phyloP scores from a whole-genome alignment of 2,113 vertebrate species.

The Tylochromis polylepis region DNA sequence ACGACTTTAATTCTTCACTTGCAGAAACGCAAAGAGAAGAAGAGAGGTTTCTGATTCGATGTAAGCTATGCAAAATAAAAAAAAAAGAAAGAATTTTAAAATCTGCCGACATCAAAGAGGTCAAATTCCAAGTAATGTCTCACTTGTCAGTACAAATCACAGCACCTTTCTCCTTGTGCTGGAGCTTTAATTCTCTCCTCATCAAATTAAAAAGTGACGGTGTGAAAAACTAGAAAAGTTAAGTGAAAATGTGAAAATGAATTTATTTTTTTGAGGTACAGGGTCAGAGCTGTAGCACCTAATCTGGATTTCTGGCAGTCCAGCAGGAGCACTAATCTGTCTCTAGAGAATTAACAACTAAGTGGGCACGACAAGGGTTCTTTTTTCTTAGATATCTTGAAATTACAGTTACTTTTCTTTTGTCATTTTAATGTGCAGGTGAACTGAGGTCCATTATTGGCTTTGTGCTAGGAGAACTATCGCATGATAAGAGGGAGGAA shows the following conservation, averaged over 20 bases:
- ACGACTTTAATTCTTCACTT: not conserved
- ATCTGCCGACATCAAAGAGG: not conserved
- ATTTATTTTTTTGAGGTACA: not conserved
- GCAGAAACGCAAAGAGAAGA: not conserved
- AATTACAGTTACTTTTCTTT: slow-evolving; percentile 9
- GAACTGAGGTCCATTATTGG: slow-evolving; percentile 11
- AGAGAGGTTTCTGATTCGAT: not conserved
- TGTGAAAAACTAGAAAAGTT: not conserved
- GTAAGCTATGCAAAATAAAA: not conserved
- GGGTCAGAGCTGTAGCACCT: not conserved
- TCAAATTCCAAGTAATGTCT: not conserved
- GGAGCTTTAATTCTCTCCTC: not conserved
- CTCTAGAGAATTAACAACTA: slow-evolving; percentile 3
- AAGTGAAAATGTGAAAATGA: not conserved
- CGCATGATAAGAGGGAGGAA: not conserved
- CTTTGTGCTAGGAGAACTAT: slow-evolving; percentile 12
- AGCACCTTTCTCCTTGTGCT: not conserved
- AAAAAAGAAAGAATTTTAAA: not conserved
- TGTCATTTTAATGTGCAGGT: slow-evolving; percentile 17
- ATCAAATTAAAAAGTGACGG: not conserved
- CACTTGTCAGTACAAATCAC: not conserved
- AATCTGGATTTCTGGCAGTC: not conserved
- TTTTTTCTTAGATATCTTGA: not conserved
- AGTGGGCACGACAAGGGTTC: not conserved
- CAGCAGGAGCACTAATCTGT: not conserved